Evolutionary conservation across 2,797 vertebrate genomes (phyloP).

Genomic region (Microctenopoma steveboyesi): DNA sequence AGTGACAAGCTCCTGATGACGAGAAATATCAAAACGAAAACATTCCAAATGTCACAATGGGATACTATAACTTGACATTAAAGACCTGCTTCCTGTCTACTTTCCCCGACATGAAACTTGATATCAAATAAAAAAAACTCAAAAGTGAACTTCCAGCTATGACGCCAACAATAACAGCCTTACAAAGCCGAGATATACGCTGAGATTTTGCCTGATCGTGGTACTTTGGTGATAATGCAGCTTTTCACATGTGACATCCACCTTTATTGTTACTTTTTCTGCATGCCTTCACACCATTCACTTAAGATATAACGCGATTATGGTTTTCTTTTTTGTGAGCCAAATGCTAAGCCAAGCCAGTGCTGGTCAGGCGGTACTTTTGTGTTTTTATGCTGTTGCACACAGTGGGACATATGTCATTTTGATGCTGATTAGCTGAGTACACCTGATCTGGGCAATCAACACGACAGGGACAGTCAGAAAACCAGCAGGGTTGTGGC

Average conservation of each 20-base stretch:
- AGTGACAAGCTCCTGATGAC: no score
- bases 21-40: conserved; percentile 19
- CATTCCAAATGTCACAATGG: conserved; percentile 42
- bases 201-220: conserved; percentile 13
- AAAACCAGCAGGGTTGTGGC: no score
- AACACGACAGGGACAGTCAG: no score
- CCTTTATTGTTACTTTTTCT: conserved; percentile 51
- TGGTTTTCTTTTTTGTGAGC: conserved; percentile 1
- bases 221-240: conserved; percentile 36
- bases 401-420: no score
- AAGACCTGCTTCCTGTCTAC: conserved; percentile 28
- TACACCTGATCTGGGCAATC: not conserved
- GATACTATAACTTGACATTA: conserved; percentile 42
- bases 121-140: conserved; percentile 45
- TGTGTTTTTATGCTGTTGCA: no score
- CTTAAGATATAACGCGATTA: conserved; percentile 45
- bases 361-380: no score
- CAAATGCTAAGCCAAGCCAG: no score
- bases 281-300: conserved; percentile 39
- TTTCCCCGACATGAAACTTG: conserved; percentile 14
- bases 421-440: no score
- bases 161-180: conserved; percentile 25
- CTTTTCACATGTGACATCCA: conserved; percentile 12
- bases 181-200: conserved; percentile 4
- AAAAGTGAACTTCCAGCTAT: conserved; percentile 18